These are phyloP conservation scores for Napeogenes sylphis DNA, from an alignment of 2,888 invertebrate genomes.

Conservation along the genomic window DNA sequence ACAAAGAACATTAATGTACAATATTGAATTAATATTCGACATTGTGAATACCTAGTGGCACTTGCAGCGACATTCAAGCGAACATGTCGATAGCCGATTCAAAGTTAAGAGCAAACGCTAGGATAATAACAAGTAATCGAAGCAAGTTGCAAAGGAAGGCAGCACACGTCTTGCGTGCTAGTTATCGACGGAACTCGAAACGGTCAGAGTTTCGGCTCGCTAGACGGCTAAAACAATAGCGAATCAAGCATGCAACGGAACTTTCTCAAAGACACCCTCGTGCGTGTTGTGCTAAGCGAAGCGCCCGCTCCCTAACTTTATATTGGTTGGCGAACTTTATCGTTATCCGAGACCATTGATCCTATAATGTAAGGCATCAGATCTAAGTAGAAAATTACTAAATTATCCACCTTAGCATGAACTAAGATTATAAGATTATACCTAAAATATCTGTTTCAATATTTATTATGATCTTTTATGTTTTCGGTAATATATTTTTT, in stretches of 20 bases:
- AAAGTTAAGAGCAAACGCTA: conserved; percentile 59
- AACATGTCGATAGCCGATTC: conserved; percentile 49
- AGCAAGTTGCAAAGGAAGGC: conserved; percentile 56
- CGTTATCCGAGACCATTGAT: conserved; percentile 50
- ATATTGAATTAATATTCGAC: conserved; percentile 15
- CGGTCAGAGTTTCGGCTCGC: conserved; percentile 64
- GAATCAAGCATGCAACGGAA: conserved; percentile 75
- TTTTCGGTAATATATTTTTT: too few relatives aligned
- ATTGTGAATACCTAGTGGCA: conserved; percentile 14
- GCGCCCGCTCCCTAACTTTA: conserved; percentile 62
- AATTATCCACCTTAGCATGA: conserved; percentile 4
- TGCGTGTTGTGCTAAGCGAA: conserved; percentile 71
- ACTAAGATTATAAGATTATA: too few relatives aligned
- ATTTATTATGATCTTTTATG: too few relatives aligned
- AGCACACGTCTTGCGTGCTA: conserved; percentile 56
- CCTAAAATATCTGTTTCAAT: too few relatives aligned
- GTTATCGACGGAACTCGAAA: conserved; percentile 45
- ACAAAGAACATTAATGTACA: too few relatives aligned
- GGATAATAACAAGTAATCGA: conserved; percentile 67
- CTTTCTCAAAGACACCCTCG: conserved; percentile 70
- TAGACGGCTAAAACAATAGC: conserved; percentile 69
- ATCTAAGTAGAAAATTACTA: conserved; percentile 10
- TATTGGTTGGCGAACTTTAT: conserved; percentile 71
- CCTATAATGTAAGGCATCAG: conserved; percentile 28
- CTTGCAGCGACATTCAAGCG: conserved; percentile 14